These are phyloP conservation scores for Lasioglossum calceatum DNA, from an alignment of 2,888 invertebrate species.

Conservation along the genomic window DNA sequence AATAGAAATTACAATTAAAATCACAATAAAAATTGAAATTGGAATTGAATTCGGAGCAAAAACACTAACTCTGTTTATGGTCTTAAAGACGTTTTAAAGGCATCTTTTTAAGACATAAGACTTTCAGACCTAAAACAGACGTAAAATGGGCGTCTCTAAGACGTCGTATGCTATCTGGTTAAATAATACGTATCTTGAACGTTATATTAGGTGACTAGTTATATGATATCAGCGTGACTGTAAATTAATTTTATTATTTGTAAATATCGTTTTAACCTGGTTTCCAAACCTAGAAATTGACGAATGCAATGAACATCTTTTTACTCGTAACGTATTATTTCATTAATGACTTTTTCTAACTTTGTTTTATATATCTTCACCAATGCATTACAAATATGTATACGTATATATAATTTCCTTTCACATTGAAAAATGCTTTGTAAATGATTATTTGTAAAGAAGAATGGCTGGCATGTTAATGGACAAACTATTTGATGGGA, in stretches of 20 bases:
- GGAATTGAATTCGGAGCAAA: too few species aligned
- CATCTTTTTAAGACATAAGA: too few species aligned
- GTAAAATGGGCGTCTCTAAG: too few species aligned
- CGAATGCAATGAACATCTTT: background rate
- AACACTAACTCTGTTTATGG: too few species aligned
- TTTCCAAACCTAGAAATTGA: background rate
- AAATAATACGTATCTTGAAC: background rate
- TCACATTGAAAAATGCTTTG: background rate
- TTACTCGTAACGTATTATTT: background rate
- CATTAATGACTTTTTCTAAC: background rate
- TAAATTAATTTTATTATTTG: constrained; percentile 1
- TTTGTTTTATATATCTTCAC: background rate
- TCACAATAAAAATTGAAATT: too few species aligned
- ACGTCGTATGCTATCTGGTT: too few species aligned
- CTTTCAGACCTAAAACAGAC: too few species aligned
- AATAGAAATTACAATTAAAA: too few species aligned
- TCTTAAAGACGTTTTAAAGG: too few species aligned
- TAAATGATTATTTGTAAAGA: background rate
- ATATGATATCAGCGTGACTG: background rate
- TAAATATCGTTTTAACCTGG: background rate
- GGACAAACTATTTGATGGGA: background rate
- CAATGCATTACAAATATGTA: background rate
- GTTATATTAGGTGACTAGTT: too few species aligned
- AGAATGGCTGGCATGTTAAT: background rate
- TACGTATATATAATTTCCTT: background rate